Evolutionary conservation across 2,888 invertebrate genomes (phyloP).

Genomic region (Phlogophora meticulosa): DNA sequence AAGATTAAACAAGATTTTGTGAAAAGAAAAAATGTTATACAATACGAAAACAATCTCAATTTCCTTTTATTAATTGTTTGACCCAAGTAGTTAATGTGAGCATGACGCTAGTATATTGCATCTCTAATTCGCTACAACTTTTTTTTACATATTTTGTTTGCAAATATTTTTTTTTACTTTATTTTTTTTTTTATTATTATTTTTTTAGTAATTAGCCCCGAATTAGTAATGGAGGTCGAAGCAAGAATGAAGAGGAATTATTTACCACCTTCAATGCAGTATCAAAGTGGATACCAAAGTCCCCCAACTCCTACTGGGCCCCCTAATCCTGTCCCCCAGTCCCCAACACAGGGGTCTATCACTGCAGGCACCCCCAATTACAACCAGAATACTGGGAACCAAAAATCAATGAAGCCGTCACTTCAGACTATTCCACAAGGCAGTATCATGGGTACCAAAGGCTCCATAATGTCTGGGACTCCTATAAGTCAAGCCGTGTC

Average conservation of each 20-base stretch:
- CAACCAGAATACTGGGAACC: conserved; percentile 67
- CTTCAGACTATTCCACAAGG: conserved; percentile 86
- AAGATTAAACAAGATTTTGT: too few species aligned
- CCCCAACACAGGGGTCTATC: conserved; percentile 70
- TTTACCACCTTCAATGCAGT: conserved; percentile 93
- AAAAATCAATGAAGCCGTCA: conserved; percentile 79
- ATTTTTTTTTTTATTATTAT: conserved; percentile 45
- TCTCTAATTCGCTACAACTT: conserved; percentile 47
- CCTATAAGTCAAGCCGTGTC: conserved; percentile 62
- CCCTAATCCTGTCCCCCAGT: conserved; percentile 65
- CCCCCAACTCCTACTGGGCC: conserved; percentile 72
- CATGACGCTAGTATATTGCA: conserved; percentile 55
- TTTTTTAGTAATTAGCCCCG: conserved; percentile 95
- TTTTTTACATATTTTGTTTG: conserved; percentile 57
- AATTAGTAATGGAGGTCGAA: conserved; percentile 97
- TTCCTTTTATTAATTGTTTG: conserved; percentile 20
- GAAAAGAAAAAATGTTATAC: too few species aligned
- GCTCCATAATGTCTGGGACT: conserved; percentile 68
- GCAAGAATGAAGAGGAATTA: conserved; percentile 96
- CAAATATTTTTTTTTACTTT: conserved; percentile 49
- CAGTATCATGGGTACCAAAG: conserved; percentile 77
- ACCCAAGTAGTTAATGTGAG: conserved; percentile 36
- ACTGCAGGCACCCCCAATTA: conserved; percentile 76
- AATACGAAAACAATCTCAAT: conserved; percentile 34
- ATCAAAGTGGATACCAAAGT: conserved; percentile 75